phyloP scores from a whole-genome alignment of 2,797 vertebrate species.

The Antrozous pallidus region DNA sequence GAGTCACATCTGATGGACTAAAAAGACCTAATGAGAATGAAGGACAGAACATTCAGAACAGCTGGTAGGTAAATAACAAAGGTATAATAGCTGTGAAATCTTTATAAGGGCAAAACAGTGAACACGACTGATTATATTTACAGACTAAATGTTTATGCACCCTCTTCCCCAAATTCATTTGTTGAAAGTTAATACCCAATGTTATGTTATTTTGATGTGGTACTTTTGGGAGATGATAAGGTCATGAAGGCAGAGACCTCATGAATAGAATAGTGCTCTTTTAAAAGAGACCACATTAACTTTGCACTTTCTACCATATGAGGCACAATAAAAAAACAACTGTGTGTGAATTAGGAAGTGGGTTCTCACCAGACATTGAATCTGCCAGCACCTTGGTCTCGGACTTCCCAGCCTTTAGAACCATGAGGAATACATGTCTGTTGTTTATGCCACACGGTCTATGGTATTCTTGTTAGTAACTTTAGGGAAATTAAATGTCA shows the following conservation, averaged over 20 bases:
- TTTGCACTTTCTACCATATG: not conserved
- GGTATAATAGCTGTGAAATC: not conserved
- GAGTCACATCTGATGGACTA: not conserved
- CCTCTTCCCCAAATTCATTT: not conserved
- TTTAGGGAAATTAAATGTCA: constrained; percentile 21
- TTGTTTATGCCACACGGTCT: not conserved
- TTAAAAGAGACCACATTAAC: not conserved
- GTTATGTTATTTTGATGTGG: not conserved
- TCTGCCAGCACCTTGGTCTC: not conserved
- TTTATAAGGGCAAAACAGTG: not conserved
- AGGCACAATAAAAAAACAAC: not conserved
- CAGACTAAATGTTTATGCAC: not conserved
- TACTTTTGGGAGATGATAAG: not conserved
- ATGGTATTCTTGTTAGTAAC: constrained; percentile 28
- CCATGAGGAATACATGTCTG: not conserved
- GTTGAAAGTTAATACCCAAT: not conserved
- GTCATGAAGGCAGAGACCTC: not conserved
- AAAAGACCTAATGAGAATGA: constrained; percentile 16
- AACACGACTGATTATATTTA: not conserved
- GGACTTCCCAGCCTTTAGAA: not conserved
- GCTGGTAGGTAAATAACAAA: constrained; percentile 29
- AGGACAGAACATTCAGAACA: not conserved
- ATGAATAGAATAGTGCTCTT: not conserved
- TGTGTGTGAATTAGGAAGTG: not conserved
- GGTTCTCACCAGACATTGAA: not conserved